Evolutionary conservation across 2,113 vertebrate genomes (phyloP).

Genomic region (Datnioides undecimradiatus): DNA sequence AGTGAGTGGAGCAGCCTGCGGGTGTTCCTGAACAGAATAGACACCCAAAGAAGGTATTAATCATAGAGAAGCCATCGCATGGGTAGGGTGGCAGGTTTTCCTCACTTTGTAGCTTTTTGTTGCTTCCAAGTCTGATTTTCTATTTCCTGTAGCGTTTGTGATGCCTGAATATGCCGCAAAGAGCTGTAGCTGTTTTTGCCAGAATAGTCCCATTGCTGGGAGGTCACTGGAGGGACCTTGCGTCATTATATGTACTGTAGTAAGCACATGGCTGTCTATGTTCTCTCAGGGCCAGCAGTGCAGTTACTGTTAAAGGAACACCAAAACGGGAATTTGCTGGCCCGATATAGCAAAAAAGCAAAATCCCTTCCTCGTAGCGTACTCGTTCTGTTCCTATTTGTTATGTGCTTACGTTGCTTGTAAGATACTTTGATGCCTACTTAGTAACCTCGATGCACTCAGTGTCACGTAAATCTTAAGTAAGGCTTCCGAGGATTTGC

Average conservation of each 20-base stretch:
- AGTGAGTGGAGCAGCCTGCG: constrained; percentile 48
- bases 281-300: background rate
- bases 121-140: background rate
- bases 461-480: background rate
- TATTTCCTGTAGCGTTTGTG: background rate
- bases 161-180: background rate
- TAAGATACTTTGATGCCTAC: background rate
- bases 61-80: background rate
- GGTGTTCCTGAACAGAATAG: constrained; percentile 41
- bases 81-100: background rate
- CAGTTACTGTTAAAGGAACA: constrained; percentile 8
- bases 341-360: background rate
- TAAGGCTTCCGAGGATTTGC: background rate
- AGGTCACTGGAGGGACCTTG: background rate
- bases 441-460: background rate
- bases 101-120: background rate
- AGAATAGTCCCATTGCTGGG: background rate
- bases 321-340: background rate
- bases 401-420: background rate
- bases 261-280: background rate
- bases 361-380: background rate
- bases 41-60: constrained; percentile 25
- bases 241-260: background rate
- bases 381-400: background rate
- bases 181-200: background rate